Evolutionary conservation across 2,797 vertebrate genomes (phyloP).

Genomic region (Sebastes minor): DNA sequence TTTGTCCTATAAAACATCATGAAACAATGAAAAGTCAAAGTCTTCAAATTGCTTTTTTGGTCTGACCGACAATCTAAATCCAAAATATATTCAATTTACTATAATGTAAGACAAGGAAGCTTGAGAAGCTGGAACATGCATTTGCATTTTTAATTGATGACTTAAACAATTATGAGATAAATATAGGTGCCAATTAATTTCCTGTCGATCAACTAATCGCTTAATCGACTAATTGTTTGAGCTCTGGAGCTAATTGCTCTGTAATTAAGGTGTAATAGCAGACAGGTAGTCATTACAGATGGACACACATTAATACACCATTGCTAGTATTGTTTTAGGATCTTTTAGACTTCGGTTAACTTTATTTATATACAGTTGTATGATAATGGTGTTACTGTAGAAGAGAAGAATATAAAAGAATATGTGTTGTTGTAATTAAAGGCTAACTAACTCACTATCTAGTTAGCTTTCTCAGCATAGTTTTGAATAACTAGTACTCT

Average conservation of each 20-base stretch:
- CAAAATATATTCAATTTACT: background rate
- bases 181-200: background rate
- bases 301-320: background rate
- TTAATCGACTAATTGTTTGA: background rate
- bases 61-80: background rate
- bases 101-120: no score
- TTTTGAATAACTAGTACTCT: background rate
- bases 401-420: background rate
- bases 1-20: no score
- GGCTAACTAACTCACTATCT: background rate
- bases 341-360: background rate
- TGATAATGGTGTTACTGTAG: background rate
- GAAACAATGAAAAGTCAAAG: rapidly evolving
- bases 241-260: background rate
- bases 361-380: background rate
- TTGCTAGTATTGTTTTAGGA: no score
- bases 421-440: background rate
- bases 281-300: background rate
- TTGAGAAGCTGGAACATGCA: background rate
- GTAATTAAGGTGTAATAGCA: background rate
- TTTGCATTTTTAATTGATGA: background rate
- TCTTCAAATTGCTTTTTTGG: background rate
- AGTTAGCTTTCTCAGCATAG: background rate
- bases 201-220: background rate
- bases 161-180: background rate